phyloP scores from a whole-genome alignment of 2,113 vertebrate species.

The Lichenostomus cassidix region DNA sequence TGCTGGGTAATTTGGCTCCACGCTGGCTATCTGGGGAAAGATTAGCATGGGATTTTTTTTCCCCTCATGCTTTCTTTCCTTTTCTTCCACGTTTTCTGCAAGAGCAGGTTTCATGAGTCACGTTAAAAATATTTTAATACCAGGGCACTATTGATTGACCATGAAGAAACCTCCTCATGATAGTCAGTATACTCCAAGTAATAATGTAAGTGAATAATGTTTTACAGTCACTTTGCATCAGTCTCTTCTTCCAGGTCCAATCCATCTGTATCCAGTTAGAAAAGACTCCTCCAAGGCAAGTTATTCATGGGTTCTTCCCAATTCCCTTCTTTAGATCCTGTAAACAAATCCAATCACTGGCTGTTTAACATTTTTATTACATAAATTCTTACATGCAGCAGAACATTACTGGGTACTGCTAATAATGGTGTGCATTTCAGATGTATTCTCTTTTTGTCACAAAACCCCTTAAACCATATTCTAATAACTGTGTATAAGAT shows the following conservation, averaged over 20 bases:
- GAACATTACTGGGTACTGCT: constrained; percentile 63
- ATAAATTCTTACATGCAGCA: constrained; percentile 32
- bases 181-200: constrained; percentile 21
- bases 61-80: neutral
- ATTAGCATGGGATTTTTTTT: neutral
- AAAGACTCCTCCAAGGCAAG: constrained; percentile 56
- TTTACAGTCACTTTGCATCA: constrained; percentile 49
- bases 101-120: neutral
- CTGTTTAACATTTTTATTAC: constrained; percentile 62
- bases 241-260: constrained; percentile 18
- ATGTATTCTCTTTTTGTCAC: constrained; percentile 73
- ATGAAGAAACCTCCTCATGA: neutral
- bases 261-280: constrained; percentile 54
- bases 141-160: constrained; percentile 17
- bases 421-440: constrained; percentile 72
- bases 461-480: constrained; percentile 76
- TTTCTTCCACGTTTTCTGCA: neutral
- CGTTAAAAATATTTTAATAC: constrained; percentile 1
- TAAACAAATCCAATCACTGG: constrained; percentile 59
- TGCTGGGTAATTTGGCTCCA: neutral
- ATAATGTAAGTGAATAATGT: constrained; percentile 37
- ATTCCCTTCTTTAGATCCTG: constrained; percentile 40
- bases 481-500: constrained; percentile 73
- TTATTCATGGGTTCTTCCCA: constrained; percentile 53
- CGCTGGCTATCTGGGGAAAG: neutral